Base-by-base conservation (phyloP, 2,113 vertebrate genomes). In the Xenopus borealis region DNA sequence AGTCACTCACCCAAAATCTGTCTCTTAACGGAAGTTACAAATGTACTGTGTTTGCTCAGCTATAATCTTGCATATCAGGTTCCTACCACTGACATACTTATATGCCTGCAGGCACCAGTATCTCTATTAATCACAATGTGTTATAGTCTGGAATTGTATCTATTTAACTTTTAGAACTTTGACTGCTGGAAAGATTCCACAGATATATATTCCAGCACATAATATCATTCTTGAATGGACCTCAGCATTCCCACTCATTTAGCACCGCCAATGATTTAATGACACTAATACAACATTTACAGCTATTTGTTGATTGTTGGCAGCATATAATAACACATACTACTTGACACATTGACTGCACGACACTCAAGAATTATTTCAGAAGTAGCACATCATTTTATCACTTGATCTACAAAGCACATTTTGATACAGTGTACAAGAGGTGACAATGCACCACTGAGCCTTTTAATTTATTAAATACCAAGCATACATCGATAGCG, bases 391-490 rank as follows among this genome's bases (percentile, higher is more conserved):
- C 82, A 53, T 87, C 81, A 73, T 84, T 81, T 82, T 85, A 87
- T 82, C 85, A 86, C 85, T 84, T 84, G 86, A 88, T 83, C 83
- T 85, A 79, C 82, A 84, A 87, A 87, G 78, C 78, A 81, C 80
- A 82, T 80, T 77, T 83, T 85, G 84, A 83, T 79, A 79, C 75
- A 84, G 83, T 81, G 85, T 84, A 87, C 66, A 82, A 86, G 79
- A 83, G 81, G 79, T 85, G 78, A 83, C 80, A 79, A 44, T 84
- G 85, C 81, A 27, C 86, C 82, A 74, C 0, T 47, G 81, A 81
- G 85, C 84, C 85, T 85, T 90, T 89, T 86, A 87, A 87, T 90
- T 88, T 87, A 87, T 86, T 88, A 87, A 88, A 87, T 88, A 86
- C 87, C 85, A 86, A 86, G 85, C 85, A 63, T 59, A 85, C 75